A percentile compares a stretch with the other conserved stretches of the same genome.
Conservation (phyloP, 2,888 invertebrate genomes). For the Pterostichus madidus region DNA sequence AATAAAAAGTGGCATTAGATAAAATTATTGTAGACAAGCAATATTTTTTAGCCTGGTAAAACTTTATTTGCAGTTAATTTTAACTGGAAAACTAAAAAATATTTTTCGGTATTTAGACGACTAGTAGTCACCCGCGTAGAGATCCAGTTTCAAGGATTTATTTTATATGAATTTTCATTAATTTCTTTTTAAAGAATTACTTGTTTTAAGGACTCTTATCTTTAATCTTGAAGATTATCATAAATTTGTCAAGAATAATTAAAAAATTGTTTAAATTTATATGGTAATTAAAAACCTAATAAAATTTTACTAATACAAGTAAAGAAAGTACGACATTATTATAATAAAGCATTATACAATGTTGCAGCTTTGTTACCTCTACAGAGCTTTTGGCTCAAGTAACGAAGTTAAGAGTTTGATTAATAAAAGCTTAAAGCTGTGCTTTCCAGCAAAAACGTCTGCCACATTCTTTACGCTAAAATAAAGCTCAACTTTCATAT, state of each 20-base stretch:
- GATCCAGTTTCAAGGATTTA: no score
- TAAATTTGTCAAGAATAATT: background rate
- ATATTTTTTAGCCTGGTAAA: no score
- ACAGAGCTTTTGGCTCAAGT: slow-evolving; percentile 28
- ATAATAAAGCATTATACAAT: slow-evolving; percentile 51
- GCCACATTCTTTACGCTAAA: slow-evolving; percentile 53
- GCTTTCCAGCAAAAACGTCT: slow-evolving; percentile 16
- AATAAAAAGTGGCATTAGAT: no score
- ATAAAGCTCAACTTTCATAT: slow-evolving; percentile 55
- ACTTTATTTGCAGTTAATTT: no score
- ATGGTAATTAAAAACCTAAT: slow-evolving; percentile 26
- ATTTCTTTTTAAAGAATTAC: background rate
- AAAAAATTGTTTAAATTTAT: slow-evolving; percentile 42
- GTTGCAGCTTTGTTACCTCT: slow-evolving; percentile 41
- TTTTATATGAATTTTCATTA: no score
- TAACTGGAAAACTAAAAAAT: no score
- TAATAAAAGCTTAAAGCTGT: slow-evolving; percentile 61
- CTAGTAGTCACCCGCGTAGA: no score
- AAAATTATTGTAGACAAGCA: no score
- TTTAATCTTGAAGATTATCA: background rate
- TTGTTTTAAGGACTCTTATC: background rate
- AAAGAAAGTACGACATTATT: slow-evolving; percentile 17
- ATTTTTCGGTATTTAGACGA: no score
- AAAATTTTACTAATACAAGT: slow-evolving; percentile 26
- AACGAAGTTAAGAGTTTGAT: slow-evolving; percentile 61